These are phyloP conservation scores for Drosophila simulans DNA, from an alignment of 1,140 invertebrate genomes.

Conservation along the genomic window DNA sequence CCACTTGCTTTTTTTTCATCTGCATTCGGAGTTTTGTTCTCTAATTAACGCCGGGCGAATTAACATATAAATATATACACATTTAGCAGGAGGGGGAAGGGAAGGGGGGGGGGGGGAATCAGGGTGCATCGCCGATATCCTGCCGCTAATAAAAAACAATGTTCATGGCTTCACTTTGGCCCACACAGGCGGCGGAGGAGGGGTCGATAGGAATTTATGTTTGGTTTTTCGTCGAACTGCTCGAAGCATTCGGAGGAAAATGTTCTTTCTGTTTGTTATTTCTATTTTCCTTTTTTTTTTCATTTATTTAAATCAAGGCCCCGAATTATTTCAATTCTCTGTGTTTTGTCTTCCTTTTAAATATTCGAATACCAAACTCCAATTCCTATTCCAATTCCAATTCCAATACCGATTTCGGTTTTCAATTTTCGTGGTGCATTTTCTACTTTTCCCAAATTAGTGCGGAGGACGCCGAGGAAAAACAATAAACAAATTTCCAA, in stretches of 20 bases:
- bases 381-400: conserved; percentile 44
- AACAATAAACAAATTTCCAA: conserved; percentile 77
- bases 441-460: conserved; percentile 54
- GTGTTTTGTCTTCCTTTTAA: conserved; percentile 23
- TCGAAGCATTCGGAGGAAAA: conserved; percentile 3
- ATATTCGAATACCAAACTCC: conserved; percentile 11
- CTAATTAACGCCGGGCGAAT: conserved; percentile 67
- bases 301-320: conserved; percentile 76
- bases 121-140: conserved; percentile 46
- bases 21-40: conserved; percentile 25
- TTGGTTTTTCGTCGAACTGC: conserved; percentile 64
- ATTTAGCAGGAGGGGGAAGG: background rate
- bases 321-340: conserved; percentile 68
- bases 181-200: conserved; percentile 34
- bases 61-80: conserved; percentile 64
- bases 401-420: conserved; percentile 38
- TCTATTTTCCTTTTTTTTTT: conserved; percentile 57
- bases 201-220: conserved; percentile 61
- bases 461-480: conserved; percentile 53
- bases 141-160: conserved; percentile 73
- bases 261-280: conserved; percentile 29
- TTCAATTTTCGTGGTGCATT: conserved; percentile 25
- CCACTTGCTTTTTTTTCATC: conserved; percentile 16
- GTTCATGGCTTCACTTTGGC: conserved; percentile 58
- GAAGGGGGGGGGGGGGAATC: background rate